Percentiles rank a stretch among this genome's conserved stretches.
phyloP scores from a whole-genome alignment of 2,888 invertebrate species.

The Aelia acuminata region DNA sequence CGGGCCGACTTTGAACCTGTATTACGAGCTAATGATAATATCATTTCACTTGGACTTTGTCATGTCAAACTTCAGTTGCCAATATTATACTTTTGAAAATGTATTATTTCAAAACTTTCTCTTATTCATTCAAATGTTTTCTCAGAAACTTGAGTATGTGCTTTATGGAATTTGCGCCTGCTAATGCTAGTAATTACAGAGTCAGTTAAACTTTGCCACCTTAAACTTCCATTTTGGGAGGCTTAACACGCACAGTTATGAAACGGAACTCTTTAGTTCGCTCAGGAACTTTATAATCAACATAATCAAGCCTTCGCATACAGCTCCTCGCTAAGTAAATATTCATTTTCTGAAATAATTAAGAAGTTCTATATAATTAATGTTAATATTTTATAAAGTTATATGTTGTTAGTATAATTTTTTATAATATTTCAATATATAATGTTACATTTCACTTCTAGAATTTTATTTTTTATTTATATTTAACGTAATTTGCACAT shows the following conservation, averaged over 20 bases:
- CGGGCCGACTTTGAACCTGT: not conserved
- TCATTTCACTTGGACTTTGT: not conserved
- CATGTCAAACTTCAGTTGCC: not conserved
- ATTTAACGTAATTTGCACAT: too few species aligned
- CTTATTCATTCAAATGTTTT: not conserved
- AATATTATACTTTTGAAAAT: not conserved
- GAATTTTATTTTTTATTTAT: too few species aligned
- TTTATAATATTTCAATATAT: too few species aligned
- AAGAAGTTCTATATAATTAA: not conserved
- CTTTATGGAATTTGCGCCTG: not conserved
- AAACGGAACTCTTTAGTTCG: conserved; percentile 1
- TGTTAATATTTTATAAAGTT: too few species aligned
- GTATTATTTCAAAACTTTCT: not conserved
- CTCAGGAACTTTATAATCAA: conserved; percentile 2
- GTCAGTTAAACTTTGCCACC: conserved; percentile 9
- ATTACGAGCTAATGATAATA: not conserved
- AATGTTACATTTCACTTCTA: too few species aligned
- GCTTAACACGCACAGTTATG: not conserved
- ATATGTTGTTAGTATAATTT: too few species aligned
- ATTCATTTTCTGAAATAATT: not conserved
- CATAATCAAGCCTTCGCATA: not conserved
- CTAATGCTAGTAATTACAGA: conserved; percentile 1
- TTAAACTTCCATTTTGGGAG: not conserved
- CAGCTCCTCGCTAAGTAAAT: not conserved
- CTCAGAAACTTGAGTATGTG: not conserved